Base-by-base conservation (phyloP, 2,888 invertebrate genomes). In the Eupeodes latifasciatus region DNA sequence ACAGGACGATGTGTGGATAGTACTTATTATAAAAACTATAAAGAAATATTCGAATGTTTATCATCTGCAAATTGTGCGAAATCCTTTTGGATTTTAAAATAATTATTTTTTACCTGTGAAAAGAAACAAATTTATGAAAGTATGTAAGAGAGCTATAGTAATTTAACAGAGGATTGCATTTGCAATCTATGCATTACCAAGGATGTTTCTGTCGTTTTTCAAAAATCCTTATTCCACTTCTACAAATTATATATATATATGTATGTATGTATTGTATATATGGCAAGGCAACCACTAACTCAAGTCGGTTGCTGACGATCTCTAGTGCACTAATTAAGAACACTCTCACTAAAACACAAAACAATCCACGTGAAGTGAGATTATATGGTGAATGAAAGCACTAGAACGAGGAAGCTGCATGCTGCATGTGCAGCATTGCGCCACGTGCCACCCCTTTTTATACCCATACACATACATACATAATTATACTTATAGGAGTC, bases 321-420 rank as follows among this genome's bases (percentile, higher is more conserved):
- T 64, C 61, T 51, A 77, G 62, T 67, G 55, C 62, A 55, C 75
- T 82, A 82, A 78, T 75, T 86, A 75, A 78, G 82, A 67, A 69
- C 64, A 64, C 69, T 62, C 36, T 69, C 57, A 34, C 27, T 44
- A 49, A 78, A 51, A 61, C 19, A 79, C 51, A 82, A 86, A 71
- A 71, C 36, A 69, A 69, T 49, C 27, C 44, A 62, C 44, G 61
- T 69, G 69, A 74, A 57, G 57, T 44, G 49, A 49, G 61, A 57
- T 71, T 67, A 53, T 64, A 81, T 59, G 51, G 34, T 27, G 66
- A 78, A 16, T 19, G 40, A 9, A 40, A n/a, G 80, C 19, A 76
- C 69, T 14, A 16, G 40, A 55, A 40, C 19, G 34, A 71, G 69
- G 71, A 55, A 71, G 55, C 9, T 71, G 72, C 19, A 53, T 19